Conservation (phyloP, 2,113 vertebrate species). For the Menura novaehollandiae region DNA sequence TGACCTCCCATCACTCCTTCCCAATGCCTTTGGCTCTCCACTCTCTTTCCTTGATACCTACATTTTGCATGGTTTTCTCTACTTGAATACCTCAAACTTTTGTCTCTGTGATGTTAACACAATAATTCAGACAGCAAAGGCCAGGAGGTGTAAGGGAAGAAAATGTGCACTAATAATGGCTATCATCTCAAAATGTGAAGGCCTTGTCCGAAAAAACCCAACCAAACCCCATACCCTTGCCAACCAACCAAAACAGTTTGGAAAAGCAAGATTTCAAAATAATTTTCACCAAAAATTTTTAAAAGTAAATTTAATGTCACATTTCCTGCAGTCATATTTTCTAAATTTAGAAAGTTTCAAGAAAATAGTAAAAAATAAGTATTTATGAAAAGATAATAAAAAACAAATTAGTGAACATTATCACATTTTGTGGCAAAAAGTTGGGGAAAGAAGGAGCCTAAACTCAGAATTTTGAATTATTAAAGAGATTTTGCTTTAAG, state of each 20-base stretch:
- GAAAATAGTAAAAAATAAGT: neutral
- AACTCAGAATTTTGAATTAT: neutral
- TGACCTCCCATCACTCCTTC: neutral
- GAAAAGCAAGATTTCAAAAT: neutral
- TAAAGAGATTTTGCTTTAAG: neutral
- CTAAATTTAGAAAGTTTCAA: neutral
- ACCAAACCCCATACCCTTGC: neutral
- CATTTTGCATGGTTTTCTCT: neutral
- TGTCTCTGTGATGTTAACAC: neutral
- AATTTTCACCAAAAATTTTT: neutral
- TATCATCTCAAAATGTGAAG: neutral
- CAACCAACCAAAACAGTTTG: neutral
- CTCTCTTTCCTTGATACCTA: neutral
- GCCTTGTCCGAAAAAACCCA: neutral
- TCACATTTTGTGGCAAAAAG: neutral
- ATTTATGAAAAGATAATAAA: fast-evolving
- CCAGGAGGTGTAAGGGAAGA: neutral
- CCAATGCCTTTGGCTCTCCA: neutral
- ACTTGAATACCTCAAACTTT: neutral
- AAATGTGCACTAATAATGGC: neutral
- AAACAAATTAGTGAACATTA: neutral
- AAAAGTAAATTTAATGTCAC: neutral
- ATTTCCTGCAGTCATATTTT: neutral
- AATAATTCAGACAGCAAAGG: neutral
- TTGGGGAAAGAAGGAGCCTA: neutral